phyloP scores from a whole-genome alignment of 2,113 vertebrate genomes.

The Erythrolamprus reginae region DNA sequence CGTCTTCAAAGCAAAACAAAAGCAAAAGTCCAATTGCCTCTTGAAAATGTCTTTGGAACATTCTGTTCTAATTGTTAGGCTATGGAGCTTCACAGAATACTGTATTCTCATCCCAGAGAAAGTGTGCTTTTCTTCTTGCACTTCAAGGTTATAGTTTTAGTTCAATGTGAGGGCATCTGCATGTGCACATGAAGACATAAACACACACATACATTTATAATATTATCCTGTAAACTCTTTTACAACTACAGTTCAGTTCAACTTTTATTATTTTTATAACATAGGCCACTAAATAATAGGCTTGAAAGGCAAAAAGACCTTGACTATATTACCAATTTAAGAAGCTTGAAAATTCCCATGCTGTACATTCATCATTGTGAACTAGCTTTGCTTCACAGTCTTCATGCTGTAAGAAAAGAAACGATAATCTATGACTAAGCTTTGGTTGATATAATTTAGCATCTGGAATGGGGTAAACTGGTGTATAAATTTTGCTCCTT shows the following conservation, averaged over 20 bases:
- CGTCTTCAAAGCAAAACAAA: no score
- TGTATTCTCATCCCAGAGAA: background rate
- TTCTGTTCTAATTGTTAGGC: background rate
- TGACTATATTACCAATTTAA: background rate
- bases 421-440: background rate
- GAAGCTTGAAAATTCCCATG: background rate
- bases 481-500: background rate
- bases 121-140: background rate
- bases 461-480: background rate
- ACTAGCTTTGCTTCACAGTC: background rate
- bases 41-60: no score
- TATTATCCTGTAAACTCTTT: background rate
- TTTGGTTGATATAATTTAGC: background rate
- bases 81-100: background rate
- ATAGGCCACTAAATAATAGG: background rate
- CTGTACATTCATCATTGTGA: background rate
- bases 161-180: background rate
- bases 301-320: background rate
- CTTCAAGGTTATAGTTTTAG: background rate
- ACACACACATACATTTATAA: background rate
- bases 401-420: background rate
- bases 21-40: no score
- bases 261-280: background rate
- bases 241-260: background rate
- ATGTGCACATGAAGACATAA: background rate